Conservation (phyloP, 2,797 vertebrate species). For the Melanitta fusca region DNA sequence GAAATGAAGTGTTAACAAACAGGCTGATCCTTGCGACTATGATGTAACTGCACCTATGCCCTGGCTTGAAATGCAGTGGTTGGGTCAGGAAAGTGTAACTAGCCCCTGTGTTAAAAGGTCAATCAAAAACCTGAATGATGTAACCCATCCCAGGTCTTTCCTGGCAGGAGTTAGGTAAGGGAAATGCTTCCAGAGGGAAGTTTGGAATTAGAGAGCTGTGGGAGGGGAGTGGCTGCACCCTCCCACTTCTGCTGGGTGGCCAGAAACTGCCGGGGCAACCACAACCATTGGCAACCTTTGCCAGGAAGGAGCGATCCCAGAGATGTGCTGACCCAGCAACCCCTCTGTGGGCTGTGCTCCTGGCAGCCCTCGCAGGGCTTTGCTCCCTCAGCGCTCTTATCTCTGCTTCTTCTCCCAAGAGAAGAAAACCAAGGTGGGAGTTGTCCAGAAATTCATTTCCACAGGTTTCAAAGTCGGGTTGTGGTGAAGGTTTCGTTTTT, state of each 20-base stretch:
- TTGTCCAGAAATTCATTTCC: background rate
- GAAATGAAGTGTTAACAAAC: background rate
- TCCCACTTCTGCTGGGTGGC: background rate
- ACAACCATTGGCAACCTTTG: background rate
- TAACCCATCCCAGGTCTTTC: background rate
- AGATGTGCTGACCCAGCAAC: background rate
- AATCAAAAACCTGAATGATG: background rate
- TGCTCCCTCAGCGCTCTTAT: background rate
- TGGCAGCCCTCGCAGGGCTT: accelerated
- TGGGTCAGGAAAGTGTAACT: background rate
- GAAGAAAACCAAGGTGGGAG: background rate
- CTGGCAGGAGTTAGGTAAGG: background rate
- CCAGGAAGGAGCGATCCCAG: background rate
- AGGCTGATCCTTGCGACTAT: background rate
- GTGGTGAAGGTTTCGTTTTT: background rate
- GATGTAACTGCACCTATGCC: background rate
- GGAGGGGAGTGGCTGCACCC: background rate
- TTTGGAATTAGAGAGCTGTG: background rate
- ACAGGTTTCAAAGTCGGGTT: background rate
- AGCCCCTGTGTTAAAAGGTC: background rate
- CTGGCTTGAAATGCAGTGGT: background rate
- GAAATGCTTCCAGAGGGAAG: background rate
- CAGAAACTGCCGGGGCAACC: background rate
- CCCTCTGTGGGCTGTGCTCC: background rate
- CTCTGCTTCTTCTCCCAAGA: background rate